These are phyloP conservation scores for Myotis findleyi DNA, from an alignment of 2,797 vertebrate genomes.

Conservation along the genomic window DNA sequence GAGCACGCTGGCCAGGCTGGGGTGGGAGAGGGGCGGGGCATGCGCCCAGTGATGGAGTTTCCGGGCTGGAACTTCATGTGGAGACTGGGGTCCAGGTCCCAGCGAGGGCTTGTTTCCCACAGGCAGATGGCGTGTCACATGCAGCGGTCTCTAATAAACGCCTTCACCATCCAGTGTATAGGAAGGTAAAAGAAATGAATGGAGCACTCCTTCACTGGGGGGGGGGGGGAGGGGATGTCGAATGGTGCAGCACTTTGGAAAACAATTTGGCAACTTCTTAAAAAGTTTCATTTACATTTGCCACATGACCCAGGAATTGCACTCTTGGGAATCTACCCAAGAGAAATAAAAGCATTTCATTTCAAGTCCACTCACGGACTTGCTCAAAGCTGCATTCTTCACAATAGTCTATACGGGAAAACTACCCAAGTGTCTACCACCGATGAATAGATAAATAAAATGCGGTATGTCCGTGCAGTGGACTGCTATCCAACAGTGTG, in stretches of 20 bases:
- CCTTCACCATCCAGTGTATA: neutral
- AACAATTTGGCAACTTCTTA: neutral
- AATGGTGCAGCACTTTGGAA: neutral
- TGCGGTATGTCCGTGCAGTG: fast-evolving
- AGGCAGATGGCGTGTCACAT: neutral
- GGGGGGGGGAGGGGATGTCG: too few species aligned
- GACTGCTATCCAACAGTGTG: neutral
- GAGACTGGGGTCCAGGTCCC: neutral
- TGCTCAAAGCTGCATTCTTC: neutral
- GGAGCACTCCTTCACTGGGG: neutral
- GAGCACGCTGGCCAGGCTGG: neutral
- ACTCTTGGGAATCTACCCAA: neutral
- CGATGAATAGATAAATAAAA: neutral
- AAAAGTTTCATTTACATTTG: neutral
- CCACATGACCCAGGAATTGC: constrained; percentile 31
- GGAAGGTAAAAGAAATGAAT: neutral
- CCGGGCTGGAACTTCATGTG: neutral
- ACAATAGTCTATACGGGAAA: neutral
- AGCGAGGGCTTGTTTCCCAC: neutral
- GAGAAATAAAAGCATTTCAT: neutral
- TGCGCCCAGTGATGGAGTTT: fast-evolving
- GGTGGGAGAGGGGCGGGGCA: neutral
- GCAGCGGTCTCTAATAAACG: neutral
- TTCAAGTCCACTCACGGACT: neutral
- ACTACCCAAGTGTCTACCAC: too few species aligned